Percentiles rank a stretch among this genome's conserved stretches.
Evolutionary conservation across 1,140 invertebrate species (phyloP).

Genomic region (Zaprionus vittiger): DNA sequence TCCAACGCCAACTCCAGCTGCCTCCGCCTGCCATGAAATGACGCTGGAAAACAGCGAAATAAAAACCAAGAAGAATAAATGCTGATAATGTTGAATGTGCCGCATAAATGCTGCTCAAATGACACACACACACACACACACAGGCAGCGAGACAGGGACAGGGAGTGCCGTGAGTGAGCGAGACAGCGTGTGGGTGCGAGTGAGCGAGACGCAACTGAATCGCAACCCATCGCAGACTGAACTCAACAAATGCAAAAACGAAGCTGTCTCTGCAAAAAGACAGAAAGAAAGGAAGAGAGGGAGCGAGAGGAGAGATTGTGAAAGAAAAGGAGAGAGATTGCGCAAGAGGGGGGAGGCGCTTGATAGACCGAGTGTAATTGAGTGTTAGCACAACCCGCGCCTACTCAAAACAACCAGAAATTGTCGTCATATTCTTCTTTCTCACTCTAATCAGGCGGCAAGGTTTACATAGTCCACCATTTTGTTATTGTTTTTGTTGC

Average conservation of each 20-base stretch:
- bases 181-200: not conserved
- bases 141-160: conserved; percentile 6
- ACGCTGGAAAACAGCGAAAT: conserved; percentile 78
- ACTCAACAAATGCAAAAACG: conserved; percentile 4
- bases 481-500: conserved; percentile 1
- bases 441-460: not conserved
- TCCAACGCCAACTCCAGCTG: conserved; percentile 21
- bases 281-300: not conserved
- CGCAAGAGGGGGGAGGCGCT: not conserved
- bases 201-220: conserved; percentile 7
- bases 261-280: not conserved
- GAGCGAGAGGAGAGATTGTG: not conserved
- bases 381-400: conserved; percentile 36
- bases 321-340: not conserved
- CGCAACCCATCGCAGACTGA: conserved; percentile 5
- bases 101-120: conserved; percentile 63
- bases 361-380: conserved; percentile 32
- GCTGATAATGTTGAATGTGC: conserved; percentile 66
- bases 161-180: not conserved
- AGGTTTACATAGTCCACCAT: not conserved
- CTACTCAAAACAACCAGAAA: not conserved
- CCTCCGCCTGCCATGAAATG: conserved; percentile 64
- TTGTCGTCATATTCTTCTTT: conserved; percentile 27
- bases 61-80: conserved; percentile 67
- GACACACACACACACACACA: conserved; percentile 35